Base-by-base conservation (phyloP, 2,888 invertebrate genomes). In the Agapostemon virescens region DNA sequence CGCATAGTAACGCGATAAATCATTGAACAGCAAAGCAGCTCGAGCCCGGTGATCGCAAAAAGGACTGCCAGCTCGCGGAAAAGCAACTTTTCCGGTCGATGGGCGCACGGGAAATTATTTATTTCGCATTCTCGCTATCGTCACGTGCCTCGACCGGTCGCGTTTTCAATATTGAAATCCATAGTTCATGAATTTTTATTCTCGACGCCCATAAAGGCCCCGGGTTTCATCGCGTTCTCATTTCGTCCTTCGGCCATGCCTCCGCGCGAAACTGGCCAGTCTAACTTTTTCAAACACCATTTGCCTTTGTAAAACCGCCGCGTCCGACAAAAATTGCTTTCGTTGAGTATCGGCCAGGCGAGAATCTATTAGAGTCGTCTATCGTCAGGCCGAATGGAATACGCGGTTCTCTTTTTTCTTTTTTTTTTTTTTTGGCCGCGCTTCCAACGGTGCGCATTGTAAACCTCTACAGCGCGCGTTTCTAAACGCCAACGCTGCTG, bases 261-360 rank as follows among this genome's bases (percentile, higher is more conserved):
- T 70, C 73, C 68, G 69, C 70, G 66, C 81, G 64, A 61, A 79
- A 66, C 55, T 9, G 52, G 30, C 52, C 42, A 52, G 36, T 61
- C 64, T 33, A 77, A 70, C 73, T 83, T 79, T 84, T 67, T 61
- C 79, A 77, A 83, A 85, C 80, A 79, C 80, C 83, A 85, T 85
- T 85, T 85, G 81, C 83, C 74, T 81, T 77, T 77, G 74, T 78
- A 85, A 71, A 66, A 73, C 64, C 71, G 58, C 68, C 38, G 69
- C 42, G 74, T 77, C 67, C 69, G 79, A 55, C 64, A 83, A 80
- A 83, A 85, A 85, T 85, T 85, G 84, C 83, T 85, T 85, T 83
- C 83, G 81, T 75, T 77, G 79, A 75, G 70, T 76, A 78, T 78
- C 84, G 82, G 58, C 69, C 74, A 61, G 71, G 58, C 67, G 74